Base-by-base conservation (phyloP, 2,888 invertebrate genomes). In the Thecocarcelia acutangulata region DNA sequence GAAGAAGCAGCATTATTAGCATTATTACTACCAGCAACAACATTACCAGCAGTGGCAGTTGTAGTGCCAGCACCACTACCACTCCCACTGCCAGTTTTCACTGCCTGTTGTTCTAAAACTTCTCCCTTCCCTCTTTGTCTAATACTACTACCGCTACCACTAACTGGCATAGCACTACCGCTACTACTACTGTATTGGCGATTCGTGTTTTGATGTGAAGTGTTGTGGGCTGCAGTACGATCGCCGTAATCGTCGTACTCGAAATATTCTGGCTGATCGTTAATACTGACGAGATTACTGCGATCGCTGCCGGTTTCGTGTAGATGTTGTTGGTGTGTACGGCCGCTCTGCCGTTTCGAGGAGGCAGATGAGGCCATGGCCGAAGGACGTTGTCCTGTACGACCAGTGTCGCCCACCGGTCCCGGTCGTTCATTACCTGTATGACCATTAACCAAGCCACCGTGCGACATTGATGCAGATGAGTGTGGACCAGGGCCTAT, bases 1-100 rank as follows among this genome's bases (percentile, higher is more conserved):
- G 93, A 92, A 92, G 93, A 93, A 92, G 92, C 90, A 92, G 92
- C 90, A 90, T 89, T 89, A 91, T 91, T 91, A 91, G 91, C 90
- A 92, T 91, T 92, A 92, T 93, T 93, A 93, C 93, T 73, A 90
- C 92, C 91, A 90, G 89, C 91, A 88, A 88, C 91, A 88, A 87
- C 86, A 88, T 87, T 86, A 87, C 89, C 89, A 88, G 88, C 88
- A 88, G 89, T 89, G 87, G 88, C 87, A 87, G 85, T 86, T 86
- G 87, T 89, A 89, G 89, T 91, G 84, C 85, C 87, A 86, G 86
- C 85, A 85, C 87, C 87, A 87, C 66, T 58, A 86, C 87, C 89
- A 88, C 88, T 89, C 88, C 90, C 90, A 90, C 87, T 87, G 88
- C 89, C 87, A 87, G 89, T 86, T 87, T 86, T 88, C 87, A 86